Evolutionary conservation across 2,888 invertebrate species (phyloP).

Genomic region (Polydrusus tereticollis): DNA sequence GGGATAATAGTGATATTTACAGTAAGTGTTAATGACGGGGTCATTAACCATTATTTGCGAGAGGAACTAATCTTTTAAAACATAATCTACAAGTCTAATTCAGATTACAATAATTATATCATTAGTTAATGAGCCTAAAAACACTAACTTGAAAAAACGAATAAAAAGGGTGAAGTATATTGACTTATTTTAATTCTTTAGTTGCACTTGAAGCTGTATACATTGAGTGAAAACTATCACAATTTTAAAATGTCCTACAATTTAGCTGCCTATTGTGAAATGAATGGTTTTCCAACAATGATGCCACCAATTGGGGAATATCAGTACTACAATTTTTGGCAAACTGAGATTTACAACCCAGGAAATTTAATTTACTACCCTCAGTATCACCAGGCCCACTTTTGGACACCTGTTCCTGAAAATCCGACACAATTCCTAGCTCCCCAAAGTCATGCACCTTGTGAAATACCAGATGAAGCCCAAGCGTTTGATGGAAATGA

Average conservation of each 20-base stretch:
- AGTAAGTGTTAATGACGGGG: too few relatives aligned
- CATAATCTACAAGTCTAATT: too few relatives aligned
- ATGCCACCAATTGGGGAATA: background rate
- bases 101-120: background rate
- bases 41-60: too few relatives aligned
- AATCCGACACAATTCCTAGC: background rate
- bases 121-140: background rate
- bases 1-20: too few relatives aligned
- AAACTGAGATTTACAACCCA: background rate
- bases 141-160: background rate
- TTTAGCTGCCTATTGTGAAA: background rate
- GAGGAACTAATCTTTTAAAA: too few relatives aligned
- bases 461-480: background rate
- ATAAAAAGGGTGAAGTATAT: background rate
- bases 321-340: background rate
- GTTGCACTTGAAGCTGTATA: background rate
- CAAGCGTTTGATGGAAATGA: background rate
- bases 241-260: background rate
- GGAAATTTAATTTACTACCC: background rate
- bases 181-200: background rate
- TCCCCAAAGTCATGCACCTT: background rate
- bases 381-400: background rate
- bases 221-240: background rate
- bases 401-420: background rate
- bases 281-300: background rate